A percentile compares a stretch with the other conserved stretches of the same genome.
Conservation (phyloP, 2,888 invertebrate genomes). For the Hydropsyche betteni region DNA sequence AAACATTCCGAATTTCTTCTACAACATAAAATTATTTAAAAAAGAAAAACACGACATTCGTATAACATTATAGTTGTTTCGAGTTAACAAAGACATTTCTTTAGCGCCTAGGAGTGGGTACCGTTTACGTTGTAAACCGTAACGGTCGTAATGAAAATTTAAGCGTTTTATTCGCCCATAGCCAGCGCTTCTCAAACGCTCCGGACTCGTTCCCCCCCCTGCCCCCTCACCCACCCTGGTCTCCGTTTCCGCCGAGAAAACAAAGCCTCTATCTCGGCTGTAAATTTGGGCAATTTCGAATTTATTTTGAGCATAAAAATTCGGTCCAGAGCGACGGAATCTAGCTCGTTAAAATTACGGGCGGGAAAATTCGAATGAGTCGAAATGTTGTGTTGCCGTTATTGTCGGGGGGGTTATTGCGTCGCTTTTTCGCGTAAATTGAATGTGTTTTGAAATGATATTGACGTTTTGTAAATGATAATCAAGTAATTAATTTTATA, state of each 20-base stretch:
- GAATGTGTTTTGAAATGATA: no score
- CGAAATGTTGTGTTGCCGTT: no score
- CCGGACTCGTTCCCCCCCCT: background rate
- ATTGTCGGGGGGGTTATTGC: no score
- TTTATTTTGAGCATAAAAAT: conserved; percentile 27
- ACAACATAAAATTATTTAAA: no score
- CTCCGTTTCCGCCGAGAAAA: background rate
- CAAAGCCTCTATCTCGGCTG: conserved; percentile 11
- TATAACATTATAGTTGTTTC: conserved; percentile 17
- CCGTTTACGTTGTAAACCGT: conserved; percentile 19
- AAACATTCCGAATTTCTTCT: no score
- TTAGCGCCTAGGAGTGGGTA: background rate
- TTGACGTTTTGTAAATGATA: no score
- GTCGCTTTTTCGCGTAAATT: no score
- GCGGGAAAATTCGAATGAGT: background rate
- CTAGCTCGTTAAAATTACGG: conserved; percentile 7
- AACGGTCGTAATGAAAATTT: conserved; percentile 25
- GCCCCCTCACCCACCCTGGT: background rate
- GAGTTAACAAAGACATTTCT: conserved; percentile 23
- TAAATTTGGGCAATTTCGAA: conserved; percentile 27
- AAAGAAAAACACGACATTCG: no score
- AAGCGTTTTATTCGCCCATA: conserved; percentile 20
- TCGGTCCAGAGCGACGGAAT: background rate
- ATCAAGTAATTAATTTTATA: no score
- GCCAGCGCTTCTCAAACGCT: conserved; percentile 4